Base-by-base conservation (phyloP, 2,888 invertebrate genomes). In the Camptogramma bilineatum region DNA sequence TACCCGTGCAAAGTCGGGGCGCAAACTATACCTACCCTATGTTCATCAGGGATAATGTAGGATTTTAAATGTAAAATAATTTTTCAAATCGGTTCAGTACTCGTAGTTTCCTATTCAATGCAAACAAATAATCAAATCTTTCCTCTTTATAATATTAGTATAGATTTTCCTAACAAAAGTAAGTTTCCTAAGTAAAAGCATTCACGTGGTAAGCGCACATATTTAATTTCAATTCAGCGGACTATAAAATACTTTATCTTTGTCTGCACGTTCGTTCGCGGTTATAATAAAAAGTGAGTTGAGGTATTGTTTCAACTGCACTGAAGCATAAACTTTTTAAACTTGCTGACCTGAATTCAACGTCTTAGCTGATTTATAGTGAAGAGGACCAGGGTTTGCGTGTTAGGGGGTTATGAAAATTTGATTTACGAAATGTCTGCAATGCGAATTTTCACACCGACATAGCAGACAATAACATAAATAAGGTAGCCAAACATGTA, bases 391-490 rank as follows among this genome's bases (percentile, higher is more conserved):
- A 46, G 17, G 56, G 31, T 50, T 70, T 34, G 62, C 66, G 64
- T 69, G 67, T 62, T 55, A 28, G 16, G 47, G 44, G 44, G 44
- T 57, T 55, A 54, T 46, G 50, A 61, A 48, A 39, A 51, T 54
- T 55, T 60, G 62, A 71, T 68, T 71, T 64, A 63, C 55, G 16
- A 51, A 74, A 67, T 59, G 66, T 66, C 65, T 71, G 68, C 31
- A 51, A 59, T 64, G 62, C 42, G 34, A 51, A n/a, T 51, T 53
- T 58, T 48, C 47, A 47, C 48, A 39, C 53, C 13, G 31, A 5
- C 24, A 19, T 21, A n/a, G 44, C 13, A 51, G 34, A 55, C 21
- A 39, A 39, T 48, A 48, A 47, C 19, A 48, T 7, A 44, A 17
- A 4, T 44, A 16, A 44, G 44, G 13, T 39, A 39, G 34, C 13